A percentile compares a stretch with the other conserved stretches of the same genome.
Conservation (phyloP, 2,797 vertebrate genomes). For the Synaphobranchus kaupii region DNA sequence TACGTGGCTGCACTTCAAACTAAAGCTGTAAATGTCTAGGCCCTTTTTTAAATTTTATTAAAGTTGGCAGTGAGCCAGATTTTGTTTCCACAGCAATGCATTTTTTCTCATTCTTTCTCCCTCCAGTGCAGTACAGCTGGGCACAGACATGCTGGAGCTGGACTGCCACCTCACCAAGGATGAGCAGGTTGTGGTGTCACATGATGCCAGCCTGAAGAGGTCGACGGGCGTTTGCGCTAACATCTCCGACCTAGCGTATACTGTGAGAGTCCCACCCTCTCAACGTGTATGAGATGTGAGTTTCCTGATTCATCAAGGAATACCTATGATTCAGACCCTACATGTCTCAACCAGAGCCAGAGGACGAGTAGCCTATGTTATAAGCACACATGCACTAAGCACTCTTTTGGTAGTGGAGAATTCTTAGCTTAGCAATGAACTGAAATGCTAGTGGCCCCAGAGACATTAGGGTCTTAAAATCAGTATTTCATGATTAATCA, state of each 20-base stretch:
- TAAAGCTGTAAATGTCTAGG: not conserved
- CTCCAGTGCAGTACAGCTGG: slow-evolving; percentile 85
- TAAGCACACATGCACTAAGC: too few species aligned
- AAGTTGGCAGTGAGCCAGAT: not conserved
- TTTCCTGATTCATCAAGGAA: not conserved
- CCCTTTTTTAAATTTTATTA: not conserved
- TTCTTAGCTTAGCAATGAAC: too few species aligned
- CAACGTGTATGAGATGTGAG: not conserved
- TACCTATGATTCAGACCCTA: not conserved
- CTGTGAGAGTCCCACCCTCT: slow-evolving; percentile 74
- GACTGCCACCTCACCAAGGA: slow-evolving; percentile 97
- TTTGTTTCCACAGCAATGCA: not conserved
- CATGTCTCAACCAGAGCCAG: not conserved
- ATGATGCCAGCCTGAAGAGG: slow-evolving; percentile 87
- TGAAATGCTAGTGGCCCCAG: too few species aligned
- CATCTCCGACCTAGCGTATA: slow-evolving; percentile 83
- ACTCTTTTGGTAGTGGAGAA: too few species aligned
- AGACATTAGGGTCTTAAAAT: too few species aligned
- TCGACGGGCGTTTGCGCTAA: slow-evolving; percentile 82
- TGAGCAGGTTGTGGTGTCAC: slow-evolving; percentile 91
- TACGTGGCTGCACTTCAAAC: too few species aligned
- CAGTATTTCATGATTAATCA: too few species aligned
- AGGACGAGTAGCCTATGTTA: not conserved
- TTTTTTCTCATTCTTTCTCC: slow-evolving; percentile 30
- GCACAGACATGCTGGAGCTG: slow-evolving; percentile 96